phyloP scores from a whole-genome alignment of 2,113 vertebrate species.

The Laticauda colubrina region DNA sequence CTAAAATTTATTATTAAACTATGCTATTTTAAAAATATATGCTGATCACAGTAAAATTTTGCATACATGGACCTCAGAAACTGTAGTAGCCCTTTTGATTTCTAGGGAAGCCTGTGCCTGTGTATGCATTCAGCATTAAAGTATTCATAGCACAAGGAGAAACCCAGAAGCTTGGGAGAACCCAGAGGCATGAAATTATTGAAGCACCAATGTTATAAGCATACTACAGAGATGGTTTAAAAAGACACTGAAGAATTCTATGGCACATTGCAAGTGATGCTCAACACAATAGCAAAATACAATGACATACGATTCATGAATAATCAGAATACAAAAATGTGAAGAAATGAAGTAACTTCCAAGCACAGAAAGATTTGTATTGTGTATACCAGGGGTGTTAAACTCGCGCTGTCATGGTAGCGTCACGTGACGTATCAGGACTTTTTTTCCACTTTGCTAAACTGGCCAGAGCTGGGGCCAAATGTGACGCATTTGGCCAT shows the following conservation, averaged over 20 bases:
- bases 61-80: not conserved
- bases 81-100: not conserved
- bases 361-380: not conserved
- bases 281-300: not conserved
- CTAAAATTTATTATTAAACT: not conserved
- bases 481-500: too few species aligned
- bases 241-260: not conserved
- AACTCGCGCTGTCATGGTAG: too few species aligned
- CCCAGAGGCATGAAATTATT: not conserved
- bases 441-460: too few species aligned
- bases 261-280: not conserved
- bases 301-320: not conserved
- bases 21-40: not conserved
- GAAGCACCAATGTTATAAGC: not conserved
- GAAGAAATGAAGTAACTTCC: not conserved
- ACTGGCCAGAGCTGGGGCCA: too few species aligned
- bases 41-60: not conserved
- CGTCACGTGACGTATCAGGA: too few species aligned
- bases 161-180: not conserved
- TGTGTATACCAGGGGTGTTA: not conserved
- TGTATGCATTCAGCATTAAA: not conserved
- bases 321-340: not conserved
- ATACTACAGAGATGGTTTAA: not conserved
- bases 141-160: not conserved
- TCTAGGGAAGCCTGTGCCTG: not conserved